Conservation (phyloP, 2,797 vertebrate genomes). For the Sarcoramphus papa region DNA sequence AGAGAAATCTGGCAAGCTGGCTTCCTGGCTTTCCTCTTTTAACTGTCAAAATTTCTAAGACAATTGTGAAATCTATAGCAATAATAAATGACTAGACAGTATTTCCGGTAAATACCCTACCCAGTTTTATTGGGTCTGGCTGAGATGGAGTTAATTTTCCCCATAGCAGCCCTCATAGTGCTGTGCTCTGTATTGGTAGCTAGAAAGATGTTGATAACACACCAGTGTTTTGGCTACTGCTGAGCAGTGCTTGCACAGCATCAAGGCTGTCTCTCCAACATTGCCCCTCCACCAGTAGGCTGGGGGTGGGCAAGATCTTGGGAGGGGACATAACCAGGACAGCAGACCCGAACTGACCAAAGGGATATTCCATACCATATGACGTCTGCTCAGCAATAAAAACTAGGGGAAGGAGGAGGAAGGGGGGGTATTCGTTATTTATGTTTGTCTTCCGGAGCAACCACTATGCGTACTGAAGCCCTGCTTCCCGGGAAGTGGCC, state of each 20-base stretch:
- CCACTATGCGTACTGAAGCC: too few species aligned
- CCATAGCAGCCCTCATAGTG: neutral
- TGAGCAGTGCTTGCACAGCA: neutral
- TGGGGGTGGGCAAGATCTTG: too few species aligned
- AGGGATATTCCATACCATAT: neutral
- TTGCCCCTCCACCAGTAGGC: neutral
- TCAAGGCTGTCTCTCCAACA: neutral
- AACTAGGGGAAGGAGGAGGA: too few species aligned
- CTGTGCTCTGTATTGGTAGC: neutral
- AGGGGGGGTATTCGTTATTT: too few species aligned
- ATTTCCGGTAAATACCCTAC: neutral
- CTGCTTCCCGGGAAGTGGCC: too few species aligned
- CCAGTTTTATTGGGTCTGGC: neutral
- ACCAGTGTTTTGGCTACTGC: neutral
- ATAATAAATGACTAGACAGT: neutral
- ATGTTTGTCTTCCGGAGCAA: too few species aligned
- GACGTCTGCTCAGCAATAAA: neutral
- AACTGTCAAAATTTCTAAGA: neutral
- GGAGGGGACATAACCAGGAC: neutral
- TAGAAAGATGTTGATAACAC: neutral
- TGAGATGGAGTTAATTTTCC: neutral
- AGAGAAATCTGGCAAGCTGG: neutral
- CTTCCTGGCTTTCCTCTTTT: neutral
- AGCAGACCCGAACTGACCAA: neutral
- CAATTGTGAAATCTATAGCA: neutral